phyloP scores from a whole-genome alignment of 2,888 invertebrate genomes.

The Amphiduros pacificus region DNA sequence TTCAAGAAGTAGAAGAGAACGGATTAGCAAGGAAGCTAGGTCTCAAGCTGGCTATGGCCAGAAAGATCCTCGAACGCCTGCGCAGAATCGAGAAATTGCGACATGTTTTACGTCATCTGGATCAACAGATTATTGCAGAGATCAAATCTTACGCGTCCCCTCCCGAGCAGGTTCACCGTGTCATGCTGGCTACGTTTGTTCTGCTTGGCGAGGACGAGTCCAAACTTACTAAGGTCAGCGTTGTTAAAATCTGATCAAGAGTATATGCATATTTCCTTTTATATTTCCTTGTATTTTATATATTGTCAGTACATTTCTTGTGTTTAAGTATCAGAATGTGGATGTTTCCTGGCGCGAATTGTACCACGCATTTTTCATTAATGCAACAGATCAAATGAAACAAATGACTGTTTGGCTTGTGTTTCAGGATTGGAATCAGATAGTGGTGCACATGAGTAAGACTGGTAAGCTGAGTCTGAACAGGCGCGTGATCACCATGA shows the following conservation, averaged over 20 bases:
- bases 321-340: too few species aligned
- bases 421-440: conserved; percentile 40
- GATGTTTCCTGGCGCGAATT: too few species aligned
- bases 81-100: conserved; percentile 18
- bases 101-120: conserved; percentile 45
- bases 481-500: conserved; percentile 28
- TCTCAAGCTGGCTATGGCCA: conserved; percentile 23
- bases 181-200: conserved; percentile 47
- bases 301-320: too few species aligned
- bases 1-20: conserved; percentile 9
- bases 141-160: conserved; percentile 47
- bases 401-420: too few species aligned
- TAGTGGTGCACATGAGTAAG: conserved; percentile 36
- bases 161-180: conserved; percentile 45
- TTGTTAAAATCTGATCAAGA: too few species aligned
- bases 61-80: conserved; percentile 19
- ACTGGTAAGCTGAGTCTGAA: conserved; percentile 36
- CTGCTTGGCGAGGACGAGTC: conserved; percentile 41
- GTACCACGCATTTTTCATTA: too few species aligned
- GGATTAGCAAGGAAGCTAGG: conserved; percentile 14
- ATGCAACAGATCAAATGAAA: too few species aligned
- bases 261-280: too few species aligned
- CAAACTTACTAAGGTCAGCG: too few species aligned
- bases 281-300: too few species aligned
- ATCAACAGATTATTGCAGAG: conserved; percentile 48